Evolutionary conservation across 2,888 invertebrate genomes (phyloP).

Genomic region (Dyspetes luteomarginatus): DNA sequence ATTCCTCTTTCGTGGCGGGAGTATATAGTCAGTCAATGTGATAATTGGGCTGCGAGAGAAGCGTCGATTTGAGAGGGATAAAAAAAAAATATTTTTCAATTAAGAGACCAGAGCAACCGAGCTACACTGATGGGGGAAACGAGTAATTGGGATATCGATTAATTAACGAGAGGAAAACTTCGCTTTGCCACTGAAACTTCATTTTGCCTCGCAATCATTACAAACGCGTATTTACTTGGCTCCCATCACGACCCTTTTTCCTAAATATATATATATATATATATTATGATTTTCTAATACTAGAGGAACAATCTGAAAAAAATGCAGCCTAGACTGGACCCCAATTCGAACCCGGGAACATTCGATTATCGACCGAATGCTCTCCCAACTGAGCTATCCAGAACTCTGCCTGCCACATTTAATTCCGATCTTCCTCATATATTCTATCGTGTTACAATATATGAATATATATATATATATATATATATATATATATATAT

Average conservation of each 20-base stretch:
- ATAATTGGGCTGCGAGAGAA: background rate
- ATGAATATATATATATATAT: background rate
- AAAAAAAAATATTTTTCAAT: constrained; percentile 31
- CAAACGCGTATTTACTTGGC: constrained; percentile 24
- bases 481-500: background rate
- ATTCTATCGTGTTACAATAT: background rate
- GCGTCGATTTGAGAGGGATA: background rate
- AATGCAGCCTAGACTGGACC: too few species aligned
- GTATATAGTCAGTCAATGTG: too few species aligned
- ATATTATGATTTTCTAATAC: too few species aligned
- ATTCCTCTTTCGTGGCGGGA: too few species aligned
- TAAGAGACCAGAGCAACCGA: background rate
- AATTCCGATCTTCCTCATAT: too few species aligned
- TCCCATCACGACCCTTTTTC: background rate
- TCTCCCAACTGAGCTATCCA: too few species aligned
- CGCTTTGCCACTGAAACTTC: background rate
- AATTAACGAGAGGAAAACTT: constrained; percentile 51
- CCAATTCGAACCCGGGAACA: too few species aligned
- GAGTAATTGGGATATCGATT: constrained; percentile 56
- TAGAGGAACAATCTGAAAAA: too few species aligned
- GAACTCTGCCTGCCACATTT: too few species aligned
- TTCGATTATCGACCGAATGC: too few species aligned
- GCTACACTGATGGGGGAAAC: background rate
- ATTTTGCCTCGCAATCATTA: constrained; percentile 16
- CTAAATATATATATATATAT: background rate